Evolutionary conservation across 2,113 vertebrate genomes (phyloP).

Genomic region (Pandion haliaetus): DNA sequence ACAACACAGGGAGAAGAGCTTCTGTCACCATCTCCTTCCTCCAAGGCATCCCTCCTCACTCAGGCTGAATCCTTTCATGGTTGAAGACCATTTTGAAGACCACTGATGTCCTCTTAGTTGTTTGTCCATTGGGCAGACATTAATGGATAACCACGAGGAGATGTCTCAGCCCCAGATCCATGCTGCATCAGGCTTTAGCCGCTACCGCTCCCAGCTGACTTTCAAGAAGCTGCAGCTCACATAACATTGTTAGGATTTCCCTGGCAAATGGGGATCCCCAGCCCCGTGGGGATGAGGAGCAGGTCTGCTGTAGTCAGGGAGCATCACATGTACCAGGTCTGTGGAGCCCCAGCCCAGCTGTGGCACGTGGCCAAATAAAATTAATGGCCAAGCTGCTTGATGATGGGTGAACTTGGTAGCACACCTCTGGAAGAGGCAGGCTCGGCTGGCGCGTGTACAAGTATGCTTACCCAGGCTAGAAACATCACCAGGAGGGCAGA

Average conservation of each 20-base stretch:
- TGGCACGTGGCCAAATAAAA: accelerated
- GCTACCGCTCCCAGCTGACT: background rate
- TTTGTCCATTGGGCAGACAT: background rate
- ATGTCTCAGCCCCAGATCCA: background rate
- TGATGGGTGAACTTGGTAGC: background rate
- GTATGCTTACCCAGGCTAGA: background rate
- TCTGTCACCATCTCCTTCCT: background rate
- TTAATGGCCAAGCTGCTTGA: background rate
- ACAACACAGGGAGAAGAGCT: background rate
- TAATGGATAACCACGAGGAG: background rate
- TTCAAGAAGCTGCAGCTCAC: background rate
- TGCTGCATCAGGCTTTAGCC: background rate
- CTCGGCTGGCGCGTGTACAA: background rate
- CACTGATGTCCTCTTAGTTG: background rate
- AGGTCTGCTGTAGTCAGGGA: background rate
- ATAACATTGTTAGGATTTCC: background rate
- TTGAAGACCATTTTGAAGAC: background rate
- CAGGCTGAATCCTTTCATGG: background rate
- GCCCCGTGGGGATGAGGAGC: background rate
- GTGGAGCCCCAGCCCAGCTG: accelerated
- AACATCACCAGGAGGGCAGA: background rate
- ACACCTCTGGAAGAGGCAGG: background rate
- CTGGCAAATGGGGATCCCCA: background rate
- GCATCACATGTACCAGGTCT: accelerated
- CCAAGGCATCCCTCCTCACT: background rate